phyloP scores from a whole-genome alignment of 2,797 vertebrate species.

The Protosalanx chinensis region DNA sequence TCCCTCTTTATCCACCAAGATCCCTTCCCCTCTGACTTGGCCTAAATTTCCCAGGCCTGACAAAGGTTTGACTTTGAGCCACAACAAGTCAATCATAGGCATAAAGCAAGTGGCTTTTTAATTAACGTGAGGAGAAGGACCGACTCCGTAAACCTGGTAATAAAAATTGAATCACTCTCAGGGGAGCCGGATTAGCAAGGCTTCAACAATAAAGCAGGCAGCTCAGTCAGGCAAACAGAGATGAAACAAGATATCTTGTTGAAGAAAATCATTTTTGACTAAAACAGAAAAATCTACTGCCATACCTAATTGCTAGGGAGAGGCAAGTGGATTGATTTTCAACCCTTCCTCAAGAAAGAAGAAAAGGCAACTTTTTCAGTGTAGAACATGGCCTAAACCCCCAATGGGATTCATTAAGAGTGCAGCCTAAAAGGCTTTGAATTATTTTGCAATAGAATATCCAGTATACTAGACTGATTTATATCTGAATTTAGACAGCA shows the following conservation, averaged over 20 bases:
- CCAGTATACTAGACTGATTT: constrained; percentile 35
- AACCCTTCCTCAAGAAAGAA: constrained; percentile 42
- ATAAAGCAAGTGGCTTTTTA: constrained; percentile 60
- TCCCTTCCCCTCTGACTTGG: neutral
- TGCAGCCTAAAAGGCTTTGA: constrained; percentile 31
- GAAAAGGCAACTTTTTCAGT: constrained; percentile 15
- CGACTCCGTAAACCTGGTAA: constrained; percentile 56
- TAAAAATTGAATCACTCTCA: constrained; percentile 65
- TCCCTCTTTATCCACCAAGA: neutral
- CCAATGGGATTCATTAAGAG: constrained; percentile 65
- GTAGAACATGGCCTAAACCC: constrained; percentile 38
- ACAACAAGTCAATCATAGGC: constrained; percentile 46
- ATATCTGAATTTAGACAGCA: constrained; percentile 45
- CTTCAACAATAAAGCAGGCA: constrained; percentile 48
- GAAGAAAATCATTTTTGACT: too few species aligned
- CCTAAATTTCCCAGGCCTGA: constrained; percentile 26
- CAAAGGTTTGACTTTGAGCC: constrained; percentile 57
- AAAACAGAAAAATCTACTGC: constrained; percentile 55
- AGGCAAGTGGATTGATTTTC: constrained; percentile 51
- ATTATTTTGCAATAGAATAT: constrained; percentile 44
- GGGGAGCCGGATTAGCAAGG: constrained; percentile 58
- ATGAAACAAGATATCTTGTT: constrained; percentile 48
- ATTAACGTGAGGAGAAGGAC: constrained; percentile 61
- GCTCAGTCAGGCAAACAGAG: constrained; percentile 58
- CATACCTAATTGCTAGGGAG: constrained; percentile 65